These are phyloP conservation scores for Lamprotornis superbus DNA, from an alignment of 2,113 vertebrate species.

Conservation along the genomic window DNA sequence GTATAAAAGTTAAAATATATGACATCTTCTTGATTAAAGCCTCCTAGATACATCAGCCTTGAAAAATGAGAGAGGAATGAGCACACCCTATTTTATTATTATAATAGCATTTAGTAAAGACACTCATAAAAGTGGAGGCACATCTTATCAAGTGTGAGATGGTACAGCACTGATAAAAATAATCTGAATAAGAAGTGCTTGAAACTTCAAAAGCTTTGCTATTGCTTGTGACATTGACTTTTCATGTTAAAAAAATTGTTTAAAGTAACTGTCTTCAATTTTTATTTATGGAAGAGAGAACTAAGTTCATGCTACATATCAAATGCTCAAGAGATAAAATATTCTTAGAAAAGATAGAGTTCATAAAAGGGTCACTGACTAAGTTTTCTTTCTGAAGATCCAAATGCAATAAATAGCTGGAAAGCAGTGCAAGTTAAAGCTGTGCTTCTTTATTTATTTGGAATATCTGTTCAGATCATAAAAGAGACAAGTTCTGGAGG, in stretches of 20 bases:
- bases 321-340: slow-evolving; percentile 14
- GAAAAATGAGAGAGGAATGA: slow-evolving; percentile 15
- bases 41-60: background rate
- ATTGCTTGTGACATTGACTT: slow-evolving; percentile 39
- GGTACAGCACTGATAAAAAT: slow-evolving; percentile 46
- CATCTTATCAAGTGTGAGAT: slow-evolving; percentile 34
- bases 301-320: background rate
- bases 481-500: background rate
- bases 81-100: slow-evolving; percentile 28
- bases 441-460: background rate
- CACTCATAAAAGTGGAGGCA: background rate
- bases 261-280: slow-evolving; percentile 44
- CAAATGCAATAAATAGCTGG: background rate
- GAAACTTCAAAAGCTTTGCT: slow-evolving; percentile 42
- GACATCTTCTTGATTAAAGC: slow-evolving; percentile 20
- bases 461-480: background rate
- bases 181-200: slow-evolving; percentile 45
- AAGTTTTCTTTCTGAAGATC: slow-evolving; percentile 23
- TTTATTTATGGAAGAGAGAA: slow-evolving; percentile 51
- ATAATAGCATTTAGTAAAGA: slow-evolving; percentile 29
- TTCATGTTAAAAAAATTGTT: slow-evolving; percentile 44
- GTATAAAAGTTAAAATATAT: background rate
- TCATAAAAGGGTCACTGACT: slow-evolving; percentile 29
- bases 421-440: background rate
- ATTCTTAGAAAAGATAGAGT: slow-evolving; percentile 19